Base-by-base conservation (phyloP, 2,888 invertebrate genomes). In the Drosophila nigritarsus region DNA sequence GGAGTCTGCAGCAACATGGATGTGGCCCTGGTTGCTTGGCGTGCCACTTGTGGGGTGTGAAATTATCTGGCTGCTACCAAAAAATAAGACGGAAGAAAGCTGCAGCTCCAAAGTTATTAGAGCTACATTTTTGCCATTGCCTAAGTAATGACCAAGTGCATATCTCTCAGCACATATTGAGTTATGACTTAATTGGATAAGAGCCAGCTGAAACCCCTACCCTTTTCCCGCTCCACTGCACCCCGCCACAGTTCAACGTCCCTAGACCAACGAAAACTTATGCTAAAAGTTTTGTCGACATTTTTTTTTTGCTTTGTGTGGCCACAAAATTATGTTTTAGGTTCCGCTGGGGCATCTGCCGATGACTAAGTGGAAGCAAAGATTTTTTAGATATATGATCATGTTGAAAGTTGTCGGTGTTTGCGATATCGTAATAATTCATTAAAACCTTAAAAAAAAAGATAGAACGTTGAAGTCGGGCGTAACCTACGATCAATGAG, bases 101-200 rank as follows among this genome's bases (percentile, higher is more conserved):
- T 73, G 63, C 76, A 79, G 74, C 83, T 89, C 69, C 73, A 82
- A 80, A 85, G 80, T 85, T 85, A 85, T 85, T 89, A 85, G 86
- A 77, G 86, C 83, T 73, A 72, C 74, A 85, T 82, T 89, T 87
- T 85, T 87, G 86, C 90, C 80, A 75, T 83, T 61, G 78, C 89
- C 87, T 83, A 88, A 90, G 89, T 88, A 86, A 86, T 88, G 86
- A 74, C 75, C 87, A 72, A 90, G 83, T 90, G 87, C 89, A 80
- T 80, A 88, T 87, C 79, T 87, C 77, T 88, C 79, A 77, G 80
- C 89, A 83, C 89, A 87, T 89, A 92, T 91, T 92, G 90, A 91
- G 91, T 92, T 91, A 91, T 91, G 90, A 86, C 91, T 92, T 91
- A 91, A 92, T 92, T 91, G 92, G 92, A 91, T 91, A 83, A 89